Conservation (phyloP, 2,113 vertebrate species). For the Hyperopisus bebe region DNA sequence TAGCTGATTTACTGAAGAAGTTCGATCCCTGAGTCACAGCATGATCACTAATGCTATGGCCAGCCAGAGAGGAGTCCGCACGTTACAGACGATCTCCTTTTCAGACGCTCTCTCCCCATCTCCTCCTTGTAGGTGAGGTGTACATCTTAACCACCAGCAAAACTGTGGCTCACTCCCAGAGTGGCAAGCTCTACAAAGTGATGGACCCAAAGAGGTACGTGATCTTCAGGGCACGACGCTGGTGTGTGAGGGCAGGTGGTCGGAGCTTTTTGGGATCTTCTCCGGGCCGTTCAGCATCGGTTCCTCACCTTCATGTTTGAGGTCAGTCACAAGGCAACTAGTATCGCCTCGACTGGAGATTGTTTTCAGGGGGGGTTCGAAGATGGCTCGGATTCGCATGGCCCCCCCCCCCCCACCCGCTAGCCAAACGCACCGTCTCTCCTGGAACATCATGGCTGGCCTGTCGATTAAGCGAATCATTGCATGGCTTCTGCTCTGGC, state of each 20-base stretch:
- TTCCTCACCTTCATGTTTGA: background rate
- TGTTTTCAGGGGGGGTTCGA: background rate
- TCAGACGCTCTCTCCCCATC: slow-evolving; percentile 19
- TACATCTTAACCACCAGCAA: slow-evolving; percentile 93
- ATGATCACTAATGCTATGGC: background rate
- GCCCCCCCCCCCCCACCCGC: background rate
- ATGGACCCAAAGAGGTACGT: slow-evolving; percentile 91
- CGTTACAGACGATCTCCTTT: too few species aligned
- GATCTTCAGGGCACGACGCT: background rate
- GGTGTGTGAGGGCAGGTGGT: background rate
- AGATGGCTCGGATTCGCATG: background rate
- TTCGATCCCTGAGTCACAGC: background rate
- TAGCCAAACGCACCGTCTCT: background rate
- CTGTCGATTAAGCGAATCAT: background rate
- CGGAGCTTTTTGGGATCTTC: background rate
- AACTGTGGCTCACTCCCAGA: slow-evolving; percentile 84
- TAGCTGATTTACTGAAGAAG: background rate
- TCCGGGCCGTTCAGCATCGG: background rate
- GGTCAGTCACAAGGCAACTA: background rate
- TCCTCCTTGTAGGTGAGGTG: slow-evolving; percentile 75
- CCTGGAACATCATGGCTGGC: background rate
- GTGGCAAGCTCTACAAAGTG: slow-evolving; percentile 92
- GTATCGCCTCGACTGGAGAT: background rate
- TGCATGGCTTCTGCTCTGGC: background rate
- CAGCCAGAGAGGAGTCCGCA: background rate